Evolutionary conservation across 2,888 invertebrate genomes (phyloP).

Genomic region (Phyllotreta striolata): DNA sequence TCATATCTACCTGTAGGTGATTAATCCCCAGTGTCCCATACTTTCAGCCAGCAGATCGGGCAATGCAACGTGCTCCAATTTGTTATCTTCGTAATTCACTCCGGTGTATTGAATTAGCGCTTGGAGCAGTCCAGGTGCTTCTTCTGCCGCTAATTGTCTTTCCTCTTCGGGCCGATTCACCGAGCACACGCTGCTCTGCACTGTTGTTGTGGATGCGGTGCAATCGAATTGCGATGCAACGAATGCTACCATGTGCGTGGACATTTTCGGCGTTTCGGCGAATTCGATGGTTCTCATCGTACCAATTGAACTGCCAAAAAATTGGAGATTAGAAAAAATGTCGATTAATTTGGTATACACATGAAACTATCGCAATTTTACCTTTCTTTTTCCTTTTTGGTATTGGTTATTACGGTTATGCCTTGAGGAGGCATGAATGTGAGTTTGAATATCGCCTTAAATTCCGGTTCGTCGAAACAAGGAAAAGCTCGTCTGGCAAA

Average conservation of each 20-base stretch:
- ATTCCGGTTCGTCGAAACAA: conserved; percentile 77
- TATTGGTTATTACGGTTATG: conserved; percentile 49
- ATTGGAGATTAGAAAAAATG: neutral
- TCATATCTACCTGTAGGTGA: conserved; percentile 73
- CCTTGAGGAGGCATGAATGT: conserved; percentile 58
- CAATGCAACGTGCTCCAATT: conserved; percentile 85
- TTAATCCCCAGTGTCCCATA: conserved; percentile 93
- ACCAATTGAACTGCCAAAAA: conserved; percentile 11
- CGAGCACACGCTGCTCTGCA: conserved; percentile 44
- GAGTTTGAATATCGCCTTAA: conserved; percentile 72
- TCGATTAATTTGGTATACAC: neutral
- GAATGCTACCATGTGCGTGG: conserved; percentile 87
- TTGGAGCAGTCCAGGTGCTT: conserved; percentile 40
- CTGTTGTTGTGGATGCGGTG: neutral
- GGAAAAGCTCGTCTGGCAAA: conserved; percentile 76
- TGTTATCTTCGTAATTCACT: conserved; percentile 60
- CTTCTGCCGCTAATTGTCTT: conserved; percentile 41
- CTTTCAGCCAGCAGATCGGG: conserved; percentile 86
- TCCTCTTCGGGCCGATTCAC: conserved; percentile 31
- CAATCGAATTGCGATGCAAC: conserved; percentile 77
- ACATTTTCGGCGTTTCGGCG: conserved; percentile 70
- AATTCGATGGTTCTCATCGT: conserved; percentile 45
- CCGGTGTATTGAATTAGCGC: conserved; percentile 43
- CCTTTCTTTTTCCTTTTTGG: conserved; percentile 5
- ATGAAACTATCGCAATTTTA: neutral